These are phyloP conservation scores for Enteromius viviparus DNA, from an alignment of 2,797 vertebrate species.

Conservation along the genomic window DNA sequence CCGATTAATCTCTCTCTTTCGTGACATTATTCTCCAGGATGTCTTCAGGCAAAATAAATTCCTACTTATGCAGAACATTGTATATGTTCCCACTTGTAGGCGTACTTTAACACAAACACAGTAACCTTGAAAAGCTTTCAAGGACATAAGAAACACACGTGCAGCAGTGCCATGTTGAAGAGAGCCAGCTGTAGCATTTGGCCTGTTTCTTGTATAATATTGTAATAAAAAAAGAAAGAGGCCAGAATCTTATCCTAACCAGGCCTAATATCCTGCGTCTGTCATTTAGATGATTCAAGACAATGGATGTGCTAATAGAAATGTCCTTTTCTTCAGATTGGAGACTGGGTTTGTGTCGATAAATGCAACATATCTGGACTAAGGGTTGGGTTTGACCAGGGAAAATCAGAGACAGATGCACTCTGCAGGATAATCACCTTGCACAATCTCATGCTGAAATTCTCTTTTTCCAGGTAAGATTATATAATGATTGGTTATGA, in stretches of 20 bases:
- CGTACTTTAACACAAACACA: constrained; percentile 1
- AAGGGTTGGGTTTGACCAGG: neutral
- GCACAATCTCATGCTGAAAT: constrained; percentile 21
- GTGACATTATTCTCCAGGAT: constrained; percentile 24
- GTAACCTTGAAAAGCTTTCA: constrained; percentile 41
- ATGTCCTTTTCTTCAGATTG: neutral
- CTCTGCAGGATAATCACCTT: constrained; percentile 33
- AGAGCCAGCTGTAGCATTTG: constrained; percentile 13
- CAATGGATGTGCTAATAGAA: constrained; percentile 5
- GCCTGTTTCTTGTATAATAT: constrained; percentile 16
- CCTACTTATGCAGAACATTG: constrained; percentile 9
- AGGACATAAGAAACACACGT: constrained; percentile 6
- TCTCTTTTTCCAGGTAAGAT: constrained; percentile 36
- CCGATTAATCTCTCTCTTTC: constrained; percentile 23
- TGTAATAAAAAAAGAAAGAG: constrained; percentile 5
- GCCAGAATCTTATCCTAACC: constrained; percentile 15
- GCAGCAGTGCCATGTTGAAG: neutral
- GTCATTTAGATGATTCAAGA: constrained; percentile 3
- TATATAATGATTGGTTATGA: neutral
- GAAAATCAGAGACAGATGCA: constrained; percentile 21
- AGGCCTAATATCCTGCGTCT: constrained; percentile 32
- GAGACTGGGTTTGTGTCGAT: neutral
- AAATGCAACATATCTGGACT: constrained; percentile 16
- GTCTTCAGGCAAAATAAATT: neutral
- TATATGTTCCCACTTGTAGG: constrained; percentile 3